Evolutionary conservation across 2,888 invertebrate species (phyloP), one percentile per base, ranked within the genome.

Genomic region (Tipula lateralis): DNA sequence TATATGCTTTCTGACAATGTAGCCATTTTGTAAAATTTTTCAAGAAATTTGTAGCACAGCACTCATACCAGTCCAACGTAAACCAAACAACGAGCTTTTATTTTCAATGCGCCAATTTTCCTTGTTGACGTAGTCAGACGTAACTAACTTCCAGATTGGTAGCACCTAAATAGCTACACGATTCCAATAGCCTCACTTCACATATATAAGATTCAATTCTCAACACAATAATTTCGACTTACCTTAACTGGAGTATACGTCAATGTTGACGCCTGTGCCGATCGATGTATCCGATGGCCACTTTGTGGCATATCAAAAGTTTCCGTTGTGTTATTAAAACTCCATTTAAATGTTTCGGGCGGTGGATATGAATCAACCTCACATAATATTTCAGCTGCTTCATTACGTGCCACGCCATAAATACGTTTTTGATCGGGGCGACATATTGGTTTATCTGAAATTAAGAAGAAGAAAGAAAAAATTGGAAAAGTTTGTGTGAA

Each of bases 311-410:
- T 93, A 88, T 96, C 96, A 86, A 93, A 92, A 87, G 94, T 94
- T 88, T 96, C 96, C 86, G 95, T 94, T 50, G 96, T 95, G 91
- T 96, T 97, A 91, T 97, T 97, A 89, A 97, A 95, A 32, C 94
- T 94, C 97, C 97, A 97, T 87, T 94, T 94, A 90, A 96, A 97
- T 88, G 93, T 94, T 88, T 94, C 94, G 1, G 96, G 96, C 0
- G 94, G 92, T 16, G 97, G 96, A 89, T 94, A 96, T 29, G 96
- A 94, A 88, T 96, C 96, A 83, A 97, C 96, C 89, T 95, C 94
- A 89, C 97, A 97, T 84, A 93, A 91, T 85, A 97, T 94, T 88
- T 93, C 93, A 0, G 95, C 95, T 84, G 94, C 93, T 89, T 96
- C 96, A 89, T 95, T 94, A 85, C 95, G 92, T 1, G 96, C 96